Evolutionary conservation across 2,797 vertebrate species (phyloP), one percentile per base, ranked within the genome.

Genomic region (Thalassophryne amazonica): DNA sequence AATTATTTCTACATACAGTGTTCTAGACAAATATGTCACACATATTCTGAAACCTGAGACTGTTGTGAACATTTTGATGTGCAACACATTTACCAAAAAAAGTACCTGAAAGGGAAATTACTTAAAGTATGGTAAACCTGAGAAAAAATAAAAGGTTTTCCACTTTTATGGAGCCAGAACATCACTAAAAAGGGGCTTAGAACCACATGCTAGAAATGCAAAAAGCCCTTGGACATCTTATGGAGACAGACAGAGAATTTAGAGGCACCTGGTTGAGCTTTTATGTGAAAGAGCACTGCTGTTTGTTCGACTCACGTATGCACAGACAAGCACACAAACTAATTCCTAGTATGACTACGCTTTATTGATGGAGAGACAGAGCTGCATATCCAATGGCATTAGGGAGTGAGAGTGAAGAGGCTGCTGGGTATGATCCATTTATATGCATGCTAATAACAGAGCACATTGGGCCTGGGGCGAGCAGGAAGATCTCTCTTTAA

Each of bases 361-460:
- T 45, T 76, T 76, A 81, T 71, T 76, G 74, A 80, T 74, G 69
- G 66, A 52, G 61, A 62, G 56, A 72, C 61, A 51, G 17, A 37
- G 53, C 66, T 74, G 75, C 64, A 76, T 78, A 70, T 75, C 59
- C 78, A 70, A 78, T 79, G 66, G 39, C 1, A 13, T 53, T 47
- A 60, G 68, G 38, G 46, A 60, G 46, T 18, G 54, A 75, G 68
- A 80, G 60, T 55, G 69, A 83, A 69, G 71, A 56, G 57, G 60
- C 66, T 79, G 70, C 73, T 51, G 58, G 67, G 60, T 71, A 66
- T 73, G 69, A 81, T 83, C 67, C 78, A 83, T 85, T 83, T 80
- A 79, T 73, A 69, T 73, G 64, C 69, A 83, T 70, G 63, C 76
- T 84, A 78, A 85, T 84, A 85, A 81, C 76, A 50, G 75, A 69